Conservation (phyloP, 2,113 vertebrate genomes). For the Microcebus ravelobensis region DNA sequence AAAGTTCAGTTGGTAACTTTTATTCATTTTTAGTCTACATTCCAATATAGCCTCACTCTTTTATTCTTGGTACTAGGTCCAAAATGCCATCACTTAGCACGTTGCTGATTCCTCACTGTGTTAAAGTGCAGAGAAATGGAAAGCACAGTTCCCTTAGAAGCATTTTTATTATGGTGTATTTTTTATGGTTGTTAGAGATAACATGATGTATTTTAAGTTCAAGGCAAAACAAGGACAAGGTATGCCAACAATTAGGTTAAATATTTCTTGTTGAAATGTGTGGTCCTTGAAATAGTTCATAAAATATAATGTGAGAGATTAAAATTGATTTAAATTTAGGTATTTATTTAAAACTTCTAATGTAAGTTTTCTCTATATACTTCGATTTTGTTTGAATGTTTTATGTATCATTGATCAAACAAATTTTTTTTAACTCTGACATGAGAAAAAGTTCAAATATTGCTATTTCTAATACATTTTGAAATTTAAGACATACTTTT, state of each 20-base stretch:
- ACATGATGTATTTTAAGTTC: constrained; percentile 8
- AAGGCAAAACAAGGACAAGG: neutral
- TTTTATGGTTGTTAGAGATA: neutral
- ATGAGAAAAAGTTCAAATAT: neutral
- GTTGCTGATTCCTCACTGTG: neutral
- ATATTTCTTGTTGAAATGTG: neutral
- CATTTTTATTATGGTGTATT: neutral
- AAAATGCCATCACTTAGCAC: neutral
- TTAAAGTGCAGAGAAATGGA: neutral
- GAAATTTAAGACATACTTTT: neutral
- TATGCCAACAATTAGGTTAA: constrained; percentile 30
- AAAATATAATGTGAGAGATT: neutral
- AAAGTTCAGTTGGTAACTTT: neutral
- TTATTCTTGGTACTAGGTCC: neutral
- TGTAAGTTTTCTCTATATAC: neutral
- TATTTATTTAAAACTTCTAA: neutral
- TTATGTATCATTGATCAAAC: neutral
- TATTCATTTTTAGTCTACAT: neutral
- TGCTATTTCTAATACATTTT: neutral
- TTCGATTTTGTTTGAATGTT: neutral
- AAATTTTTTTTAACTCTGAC: neutral
- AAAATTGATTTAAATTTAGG: neutral
- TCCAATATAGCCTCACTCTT: neutral
- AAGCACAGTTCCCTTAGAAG: neutral
- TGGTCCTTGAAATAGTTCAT: constrained; percentile 1